Evolutionary conservation across 2,797 vertebrate species (phyloP).

Genomic region (Anas flavirostris): DNA sequence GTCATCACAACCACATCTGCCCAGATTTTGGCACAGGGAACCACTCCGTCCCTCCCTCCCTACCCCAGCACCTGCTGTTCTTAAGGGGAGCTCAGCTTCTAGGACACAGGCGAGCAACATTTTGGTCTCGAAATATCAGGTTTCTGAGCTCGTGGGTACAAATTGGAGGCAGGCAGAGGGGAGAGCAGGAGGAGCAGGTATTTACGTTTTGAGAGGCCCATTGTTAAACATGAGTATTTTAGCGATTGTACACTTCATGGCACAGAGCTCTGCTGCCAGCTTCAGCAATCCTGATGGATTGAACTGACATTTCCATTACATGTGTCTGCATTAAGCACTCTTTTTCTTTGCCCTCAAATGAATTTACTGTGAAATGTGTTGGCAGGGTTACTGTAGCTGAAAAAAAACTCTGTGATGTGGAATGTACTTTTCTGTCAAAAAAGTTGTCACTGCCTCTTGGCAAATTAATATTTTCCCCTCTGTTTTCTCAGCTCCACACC

Average conservation of each 20-base stretch:
- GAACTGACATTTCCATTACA: slow-evolving; percentile 85
- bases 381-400: slow-evolving; percentile 78
- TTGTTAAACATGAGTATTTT: slow-evolving; percentile 77
- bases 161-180: background rate
- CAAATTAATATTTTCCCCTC: slow-evolving; percentile 53
- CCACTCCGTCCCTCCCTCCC: background rate
- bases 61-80: background rate
- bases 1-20: background rate
- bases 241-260: slow-evolving; percentile 45
- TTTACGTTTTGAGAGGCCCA: slow-evolving; percentile 56
- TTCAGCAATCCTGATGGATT: slow-evolving; percentile 81
- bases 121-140: background rate
- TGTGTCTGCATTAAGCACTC: slow-evolving; percentile 81
- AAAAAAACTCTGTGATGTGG: slow-evolving; percentile 67
- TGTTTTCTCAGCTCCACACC: slow-evolving; percentile 35
- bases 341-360: slow-evolving; percentile 82
- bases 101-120: accelerated
- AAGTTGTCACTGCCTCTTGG: slow-evolving; percentile 58
- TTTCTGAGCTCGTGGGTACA: background rate
- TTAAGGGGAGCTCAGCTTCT: background rate
- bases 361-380: slow-evolving; percentile 84
- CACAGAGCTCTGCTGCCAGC: slow-evolving; percentile 55
- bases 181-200: background rate
- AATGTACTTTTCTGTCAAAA: slow-evolving; percentile 72
- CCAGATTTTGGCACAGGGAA: background rate